Evolutionary conservation across 1,140 invertebrate species (phyloP).

Genomic region (Drosophila arizonae): DNA sequence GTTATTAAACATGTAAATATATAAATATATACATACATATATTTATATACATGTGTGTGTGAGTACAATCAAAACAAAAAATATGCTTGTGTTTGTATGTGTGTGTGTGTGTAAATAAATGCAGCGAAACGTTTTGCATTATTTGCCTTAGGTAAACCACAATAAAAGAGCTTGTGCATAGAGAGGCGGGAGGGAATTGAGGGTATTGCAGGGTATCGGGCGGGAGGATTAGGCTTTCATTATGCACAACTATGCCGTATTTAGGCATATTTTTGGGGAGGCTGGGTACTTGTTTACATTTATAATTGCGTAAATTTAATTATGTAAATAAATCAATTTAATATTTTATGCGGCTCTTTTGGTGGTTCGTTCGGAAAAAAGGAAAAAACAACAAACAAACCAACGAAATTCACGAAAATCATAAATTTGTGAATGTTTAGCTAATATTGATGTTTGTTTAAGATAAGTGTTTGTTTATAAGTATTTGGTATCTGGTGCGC

Average conservation of each 20-base stretch:
- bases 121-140: slow-evolving; percentile 66
- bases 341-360: slow-evolving; percentile 63
- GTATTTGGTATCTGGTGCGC: slow-evolving; percentile 46
- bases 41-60: slow-evolving; percentile 10
- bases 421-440: slow-evolving; percentile 54
- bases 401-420: slow-evolving; percentile 56
- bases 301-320: slow-evolving; percentile 79
- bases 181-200: not conserved
- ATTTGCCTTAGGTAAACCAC: slow-evolving; percentile 57
- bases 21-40: not conserved
- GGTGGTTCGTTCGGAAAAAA: not conserved
- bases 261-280: slow-evolving; percentile 22
- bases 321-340: slow-evolving; percentile 77
- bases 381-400: slow-evolving; percentile 40
- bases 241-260: slow-evolving; percentile 21
- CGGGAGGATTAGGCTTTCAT: slow-evolving; percentile 8
- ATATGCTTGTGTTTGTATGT: not conserved
- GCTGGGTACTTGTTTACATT: slow-evolving; percentile 60
- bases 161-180: slow-evolving; percentile 20
- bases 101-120: slow-evolving; percentile 58
- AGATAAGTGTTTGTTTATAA: slow-evolving; percentile 22
- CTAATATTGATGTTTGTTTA: slow-evolving; percentile 37
- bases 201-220: not conserved
- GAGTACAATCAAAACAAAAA: slow-evolving; percentile 8
- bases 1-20: slow-evolving; percentile 69